Conservation (phyloP, 2,797 vertebrate genomes). For the Muscicapa striata region DNA sequence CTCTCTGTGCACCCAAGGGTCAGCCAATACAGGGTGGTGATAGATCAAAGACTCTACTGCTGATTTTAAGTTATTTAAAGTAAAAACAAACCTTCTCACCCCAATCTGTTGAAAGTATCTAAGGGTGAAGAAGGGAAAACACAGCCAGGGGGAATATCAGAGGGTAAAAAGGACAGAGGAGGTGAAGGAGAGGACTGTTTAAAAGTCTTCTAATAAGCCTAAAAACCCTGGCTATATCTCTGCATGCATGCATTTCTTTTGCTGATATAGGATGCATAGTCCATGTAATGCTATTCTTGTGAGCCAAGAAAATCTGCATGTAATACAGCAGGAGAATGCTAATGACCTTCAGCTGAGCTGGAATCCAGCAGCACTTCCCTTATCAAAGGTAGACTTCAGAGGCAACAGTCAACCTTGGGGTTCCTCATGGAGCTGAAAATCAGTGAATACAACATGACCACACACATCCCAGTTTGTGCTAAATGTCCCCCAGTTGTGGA, state of each 20-base stretch:
- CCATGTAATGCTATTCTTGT: conserved; percentile 47
- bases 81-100: conserved; percentile 51
- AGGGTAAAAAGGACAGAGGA: conserved; percentile 14
- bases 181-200: conserved; percentile 6
- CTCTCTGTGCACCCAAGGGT: not conserved
- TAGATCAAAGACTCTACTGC: conserved; percentile 5
- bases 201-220: conserved; percentile 31
- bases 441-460: not conserved
- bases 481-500: not conserved
- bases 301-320: conserved; percentile 64
- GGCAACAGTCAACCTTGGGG: not conserved
- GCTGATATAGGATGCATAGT: conserved; percentile 28
- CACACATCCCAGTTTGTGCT: not conserved
- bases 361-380: not conserved
- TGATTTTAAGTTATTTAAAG: conserved; percentile 45
- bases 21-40: not conserved
- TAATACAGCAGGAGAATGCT: conserved; percentile 61
- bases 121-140: conserved; percentile 39
- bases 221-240: conserved; percentile 11
- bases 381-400: conserved; percentile 26
- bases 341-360: conserved; percentile 41
- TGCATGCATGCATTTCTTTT: conserved; percentile 28
- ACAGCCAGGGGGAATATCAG: conserved; percentile 52
- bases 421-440: not conserved
- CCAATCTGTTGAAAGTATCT: conserved; percentile 32